Percentiles rank a stretch among this genome's conserved stretches.
Conservation (phyloP, 2,113 vertebrate genomes). For the Rhagologus leucostigma region DNA sequence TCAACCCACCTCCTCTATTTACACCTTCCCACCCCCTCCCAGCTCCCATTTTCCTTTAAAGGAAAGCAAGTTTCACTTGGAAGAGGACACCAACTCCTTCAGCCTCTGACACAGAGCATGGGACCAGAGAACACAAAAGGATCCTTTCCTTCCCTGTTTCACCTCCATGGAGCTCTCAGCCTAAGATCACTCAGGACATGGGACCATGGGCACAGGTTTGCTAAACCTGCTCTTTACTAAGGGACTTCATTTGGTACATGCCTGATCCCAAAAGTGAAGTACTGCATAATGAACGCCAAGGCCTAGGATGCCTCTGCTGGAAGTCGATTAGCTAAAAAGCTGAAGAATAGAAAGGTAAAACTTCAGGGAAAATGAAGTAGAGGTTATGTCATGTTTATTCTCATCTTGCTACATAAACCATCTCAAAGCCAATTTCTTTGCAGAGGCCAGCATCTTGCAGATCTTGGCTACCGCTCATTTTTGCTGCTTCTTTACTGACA, state of each 20-base stretch:
- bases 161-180: not conserved
- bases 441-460: not conserved
- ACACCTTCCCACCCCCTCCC: not conserved
- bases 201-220: not conserved
- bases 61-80: not conserved
- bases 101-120: not conserved
- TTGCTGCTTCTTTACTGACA: not conserved
- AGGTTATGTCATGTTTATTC: not conserved
- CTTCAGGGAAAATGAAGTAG: not conserved
- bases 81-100: not conserved
- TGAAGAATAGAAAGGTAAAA: not conserved
- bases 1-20: not conserved
- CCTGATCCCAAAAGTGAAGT: not conserved
- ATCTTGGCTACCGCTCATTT: not conserved
- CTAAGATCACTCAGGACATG: not conserved
- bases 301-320: not conserved
- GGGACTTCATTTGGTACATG: not conserved
- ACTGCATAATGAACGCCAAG: not conserved
- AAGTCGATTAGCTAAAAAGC: not conserved
- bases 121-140: not conserved
- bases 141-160: not conserved
- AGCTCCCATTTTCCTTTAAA: not conserved
- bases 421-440: not conserved
- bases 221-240: not conserved
- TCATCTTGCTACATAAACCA: not conserved